A percentile compares a stretch with the other conserved stretches of the same genome.
Evolutionary conservation across 30 jellyfish, hydroid and myxozoan species (phyloP).

Genomic region (Clytia hemisphaerica): DNA sequence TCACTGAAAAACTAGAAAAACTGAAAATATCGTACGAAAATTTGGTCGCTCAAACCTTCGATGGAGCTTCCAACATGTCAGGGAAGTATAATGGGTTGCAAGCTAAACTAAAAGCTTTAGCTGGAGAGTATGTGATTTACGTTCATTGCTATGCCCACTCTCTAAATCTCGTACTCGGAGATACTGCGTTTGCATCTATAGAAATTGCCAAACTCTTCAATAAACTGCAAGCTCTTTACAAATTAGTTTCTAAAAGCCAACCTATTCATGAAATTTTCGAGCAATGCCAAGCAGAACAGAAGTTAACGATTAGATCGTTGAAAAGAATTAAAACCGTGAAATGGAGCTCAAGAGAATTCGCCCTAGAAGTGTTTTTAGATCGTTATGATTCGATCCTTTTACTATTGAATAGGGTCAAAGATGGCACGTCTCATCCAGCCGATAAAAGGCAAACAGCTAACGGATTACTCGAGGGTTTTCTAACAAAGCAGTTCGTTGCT

Average conservation of each 20-base stretch:
- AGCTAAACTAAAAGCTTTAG: slow-evolving; percentile 25
- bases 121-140: slow-evolving; percentile 23
- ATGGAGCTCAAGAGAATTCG: slow-evolving; percentile 43
- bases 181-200: slow-evolving; percentile 30
- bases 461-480: slow-evolving; percentile 35
- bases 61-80: slow-evolving; percentile 38
- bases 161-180: slow-evolving; percentile 24
- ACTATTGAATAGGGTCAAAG: slow-evolving; percentile 25
- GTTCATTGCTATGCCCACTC: slow-evolving; percentile 17
- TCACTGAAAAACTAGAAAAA: too few species aligned
- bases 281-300: slow-evolving; percentile 26
- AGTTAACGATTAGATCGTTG: slow-evolving; percentile 12
- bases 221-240: slow-evolving; percentile 28
- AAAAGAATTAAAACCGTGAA: slow-evolving; percentile 29
- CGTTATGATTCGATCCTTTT: slow-evolving; percentile 30
- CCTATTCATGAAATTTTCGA: slow-evolving; percentile 40
- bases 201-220: slow-evolving; percentile 16
- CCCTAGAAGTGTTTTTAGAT: slow-evolving; percentile 16
- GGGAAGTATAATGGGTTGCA: slow-evolving; percentile 50
- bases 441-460: slow-evolving; percentile 22
- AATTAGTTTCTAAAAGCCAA: slow-evolving; percentile 18
- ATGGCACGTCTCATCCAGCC: slow-evolving; percentile 17
- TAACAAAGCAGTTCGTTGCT: slow-evolving; percentile 41
- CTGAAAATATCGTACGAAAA: slow-evolving; percentile 11
- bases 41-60: slow-evolving; percentile 38